Base-by-base conservation (phyloP, 1,140 invertebrate genomes). In the Drosophila mojavensis region DNA sequence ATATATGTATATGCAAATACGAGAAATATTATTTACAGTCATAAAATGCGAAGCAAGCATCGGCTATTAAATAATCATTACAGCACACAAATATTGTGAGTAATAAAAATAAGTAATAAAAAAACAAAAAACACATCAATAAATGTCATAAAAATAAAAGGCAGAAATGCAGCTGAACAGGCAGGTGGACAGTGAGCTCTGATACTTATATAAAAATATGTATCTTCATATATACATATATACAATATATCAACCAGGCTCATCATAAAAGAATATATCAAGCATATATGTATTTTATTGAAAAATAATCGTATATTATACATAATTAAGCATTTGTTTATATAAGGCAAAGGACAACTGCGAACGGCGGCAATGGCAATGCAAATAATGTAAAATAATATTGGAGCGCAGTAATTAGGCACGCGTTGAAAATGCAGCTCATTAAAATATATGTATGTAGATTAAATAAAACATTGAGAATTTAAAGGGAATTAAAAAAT, bases 41-140 rank as follows among this genome's bases (percentile, higher is more conserved):
- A 72, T 65, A 76, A 58, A 71, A 73, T 63, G 53, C 71, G 48
- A 67, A 66, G 73, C 17, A 73, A 69, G 64, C 67, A 73, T 63
- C 41, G 71, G 71, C 75, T 82, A 79, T 82, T 76, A 88, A 86
- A 86, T 77, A 88, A 86, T 86, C 75, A 82, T 86, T 82, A 86
- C 65, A 67, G 48, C 75, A 71, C 41, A 47, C 78, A 85, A 77
- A 86, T 85, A 86, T 75, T 39, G 43, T 3, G 75, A 70, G 78
- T 67, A 67, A 82, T 86, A 86, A 86, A 79, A 81, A 39, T 39
- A 39, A 13, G 3, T 10, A 33, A 33, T 33, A 41, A 41, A 41
- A 2, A 43, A 43, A 13, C 1, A 43, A 15, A 13, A 43, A 43
- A 54, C 54, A 59, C 55, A 71, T 41, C 59, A 80, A 68, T 63